Base-by-base conservation (phyloP, 2,888 invertebrate species). In the Hydropsyche betteni region DNA sequence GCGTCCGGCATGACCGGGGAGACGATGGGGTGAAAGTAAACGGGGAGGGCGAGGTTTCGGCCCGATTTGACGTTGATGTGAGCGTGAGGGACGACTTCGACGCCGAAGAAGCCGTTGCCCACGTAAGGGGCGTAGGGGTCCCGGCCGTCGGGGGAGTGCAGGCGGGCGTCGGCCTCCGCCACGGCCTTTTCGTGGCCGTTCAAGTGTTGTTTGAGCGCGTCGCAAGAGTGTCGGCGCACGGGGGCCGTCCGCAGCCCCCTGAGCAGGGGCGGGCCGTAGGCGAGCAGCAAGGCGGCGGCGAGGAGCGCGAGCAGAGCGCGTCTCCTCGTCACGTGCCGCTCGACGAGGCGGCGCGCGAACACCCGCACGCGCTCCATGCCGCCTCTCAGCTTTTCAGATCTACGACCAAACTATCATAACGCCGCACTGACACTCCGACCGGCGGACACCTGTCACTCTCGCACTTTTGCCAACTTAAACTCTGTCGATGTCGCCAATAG, bases 91-190 rank as follows among this genome's bases (percentile, higher is more conserved):
- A 90, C 87, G 58, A 93, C 84, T 53, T 90, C 87, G 53, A 93
- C 81, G 0, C 93, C 94, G 77, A 94, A 85, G 76, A 91, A 85
- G 0, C 94, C 94, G 84, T 94, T 94, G 10, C 94, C 94, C 76
- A 92, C 88, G 81, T 92, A 93, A 80, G 93, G 92, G 83, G 44
- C 36, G 14, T 36, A 44, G 12, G 14, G 1, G 38, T 64, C 64
- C 12, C 16, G 6, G 5, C 16, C 55, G 55, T n/a, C n/a, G 1
- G 55, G 16, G 10, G 55, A 55, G 14, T n/a, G 16, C 8, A 33
- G 14, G n/a, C 14, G 12, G 16, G 58, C 58, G 58, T 72, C 72
- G 12, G 12, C 12, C 3, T 53, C 34, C 12, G 10, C 38, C 7
- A 70, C 8, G 16, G 72, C 36, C 12, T 0, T 2, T 4, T 14